These are phyloP conservation scores for Mugil cephalus DNA, from an alignment of 2,113 vertebrate species.

Conservation along the genomic window DNA sequence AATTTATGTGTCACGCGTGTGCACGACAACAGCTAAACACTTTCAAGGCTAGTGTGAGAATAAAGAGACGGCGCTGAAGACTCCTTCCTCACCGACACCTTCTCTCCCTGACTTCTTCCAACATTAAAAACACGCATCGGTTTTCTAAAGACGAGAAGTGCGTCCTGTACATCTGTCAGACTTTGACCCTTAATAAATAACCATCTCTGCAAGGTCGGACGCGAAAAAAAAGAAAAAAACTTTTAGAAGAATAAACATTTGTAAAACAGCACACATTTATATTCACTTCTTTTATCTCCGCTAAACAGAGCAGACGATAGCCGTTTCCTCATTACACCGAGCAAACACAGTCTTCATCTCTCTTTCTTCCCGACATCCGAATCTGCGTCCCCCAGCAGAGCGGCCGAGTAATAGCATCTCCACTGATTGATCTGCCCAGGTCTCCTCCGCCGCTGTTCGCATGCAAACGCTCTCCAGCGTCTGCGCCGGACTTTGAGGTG, in stretches of 20 bases:
- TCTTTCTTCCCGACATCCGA: not conserved
- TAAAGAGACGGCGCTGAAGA: no score
- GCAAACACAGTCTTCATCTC: constrained; percentile 22
- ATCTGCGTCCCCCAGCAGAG: constrained; percentile 9
- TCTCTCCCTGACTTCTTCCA: constrained; percentile 20
- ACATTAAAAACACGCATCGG: not conserved
- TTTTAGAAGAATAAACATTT: not conserved
- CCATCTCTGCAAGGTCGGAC: constrained; percentile 21
- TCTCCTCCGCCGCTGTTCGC: constrained; percentile 44
- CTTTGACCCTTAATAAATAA: constrained; percentile 1
- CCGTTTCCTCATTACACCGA: constrained; percentile 39
- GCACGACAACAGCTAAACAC: no score
- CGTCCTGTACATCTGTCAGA: not conserved
- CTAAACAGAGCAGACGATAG: constrained; percentile 32
- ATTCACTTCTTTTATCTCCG: constrained; percentile 44
- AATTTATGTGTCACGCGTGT: no score
- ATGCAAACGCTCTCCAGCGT: constrained; percentile 25
- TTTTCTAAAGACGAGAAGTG: not conserved
- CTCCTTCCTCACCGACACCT: not conserved
- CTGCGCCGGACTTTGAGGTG: constrained; percentile 4
- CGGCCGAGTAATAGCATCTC: constrained; percentile 13
- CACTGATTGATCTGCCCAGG: constrained; percentile 60
- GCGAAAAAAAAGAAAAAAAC: no score
- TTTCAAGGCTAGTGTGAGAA: no score
- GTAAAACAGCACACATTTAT: not conserved